Conservation (phyloP, 2,888 invertebrate genomes). For the Eristalis pertinax region DNA sequence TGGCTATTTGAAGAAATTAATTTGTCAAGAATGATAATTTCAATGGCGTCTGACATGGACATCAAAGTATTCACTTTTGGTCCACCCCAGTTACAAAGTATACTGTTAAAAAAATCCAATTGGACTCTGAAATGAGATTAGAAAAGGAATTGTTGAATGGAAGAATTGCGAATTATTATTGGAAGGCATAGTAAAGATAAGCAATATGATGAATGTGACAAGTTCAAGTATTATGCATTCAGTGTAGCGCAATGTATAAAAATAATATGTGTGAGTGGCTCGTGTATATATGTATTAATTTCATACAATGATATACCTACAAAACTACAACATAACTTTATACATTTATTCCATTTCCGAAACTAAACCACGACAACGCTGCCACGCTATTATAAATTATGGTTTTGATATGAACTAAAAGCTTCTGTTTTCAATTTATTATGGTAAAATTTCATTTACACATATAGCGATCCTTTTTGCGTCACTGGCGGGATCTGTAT, state of each 20-base stretch:
- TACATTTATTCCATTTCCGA: not conserved
- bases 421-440: not conserved
- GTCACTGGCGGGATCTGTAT: no score
- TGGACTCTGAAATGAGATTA: not conserved
- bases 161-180: not conserved
- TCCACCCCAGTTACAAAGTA: conserved; percentile 4
- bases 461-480: no score
- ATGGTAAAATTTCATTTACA: no score
- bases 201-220: no score
- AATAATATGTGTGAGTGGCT: no score
- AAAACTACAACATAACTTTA: no score
- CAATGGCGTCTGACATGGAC: conserved; percentile 20
- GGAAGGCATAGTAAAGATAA: no score
- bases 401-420: not conserved
- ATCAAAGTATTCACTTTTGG: conserved; percentile 59
- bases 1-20: conserved; percentile 65
- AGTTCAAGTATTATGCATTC: no score
- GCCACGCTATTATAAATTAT: not conserved
- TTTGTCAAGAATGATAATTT: conserved; percentile 35
- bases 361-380: not conserved
- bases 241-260: no score
- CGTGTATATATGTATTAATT: no score
- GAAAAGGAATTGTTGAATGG: not conserved
- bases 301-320: no score
- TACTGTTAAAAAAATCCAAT: not conserved